phyloP scores from a whole-genome alignment of 2,113 vertebrate species.

The Gallinago undulata region DNA sequence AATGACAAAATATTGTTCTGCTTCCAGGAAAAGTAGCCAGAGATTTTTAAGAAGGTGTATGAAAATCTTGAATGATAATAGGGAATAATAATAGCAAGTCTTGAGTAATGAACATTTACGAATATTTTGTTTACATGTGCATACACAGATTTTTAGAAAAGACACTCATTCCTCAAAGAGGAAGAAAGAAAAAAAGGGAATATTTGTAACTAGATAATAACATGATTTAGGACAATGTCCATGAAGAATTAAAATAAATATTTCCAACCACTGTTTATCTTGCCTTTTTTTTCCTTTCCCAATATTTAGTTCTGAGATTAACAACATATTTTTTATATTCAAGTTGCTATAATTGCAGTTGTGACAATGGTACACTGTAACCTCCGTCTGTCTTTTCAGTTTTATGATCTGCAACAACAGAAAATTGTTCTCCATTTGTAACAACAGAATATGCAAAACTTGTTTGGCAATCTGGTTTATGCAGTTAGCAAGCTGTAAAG shows the following conservation, averaged over 20 bases:
- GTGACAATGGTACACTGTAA: background rate
- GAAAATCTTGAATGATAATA: background rate
- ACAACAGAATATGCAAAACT: background rate
- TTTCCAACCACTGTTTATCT: background rate
- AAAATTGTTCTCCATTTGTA: fast-evolving
- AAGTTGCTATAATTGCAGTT: background rate
- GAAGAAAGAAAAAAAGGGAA: background rate
- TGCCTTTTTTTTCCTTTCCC: background rate
- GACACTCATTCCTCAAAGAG: background rate
- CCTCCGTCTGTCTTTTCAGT: background rate
- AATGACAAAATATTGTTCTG: background rate
- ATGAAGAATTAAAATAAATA: background rate
- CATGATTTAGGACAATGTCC: background rate
- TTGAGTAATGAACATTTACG: background rate
- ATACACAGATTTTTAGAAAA: background rate
- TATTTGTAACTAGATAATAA: background rate
- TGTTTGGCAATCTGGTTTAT: background rate
- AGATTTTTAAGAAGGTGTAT: background rate
- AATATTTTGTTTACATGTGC: background rate
- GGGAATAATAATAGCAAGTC: background rate
- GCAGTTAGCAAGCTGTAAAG: background rate
- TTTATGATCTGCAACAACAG: background rate
- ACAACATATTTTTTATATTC: background rate
- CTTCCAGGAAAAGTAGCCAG: background rate
- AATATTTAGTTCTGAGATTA: background rate